phyloP scores from a whole-genome alignment of 2,113 vertebrate genomes.

The Peucedramus taeniatus region DNA sequence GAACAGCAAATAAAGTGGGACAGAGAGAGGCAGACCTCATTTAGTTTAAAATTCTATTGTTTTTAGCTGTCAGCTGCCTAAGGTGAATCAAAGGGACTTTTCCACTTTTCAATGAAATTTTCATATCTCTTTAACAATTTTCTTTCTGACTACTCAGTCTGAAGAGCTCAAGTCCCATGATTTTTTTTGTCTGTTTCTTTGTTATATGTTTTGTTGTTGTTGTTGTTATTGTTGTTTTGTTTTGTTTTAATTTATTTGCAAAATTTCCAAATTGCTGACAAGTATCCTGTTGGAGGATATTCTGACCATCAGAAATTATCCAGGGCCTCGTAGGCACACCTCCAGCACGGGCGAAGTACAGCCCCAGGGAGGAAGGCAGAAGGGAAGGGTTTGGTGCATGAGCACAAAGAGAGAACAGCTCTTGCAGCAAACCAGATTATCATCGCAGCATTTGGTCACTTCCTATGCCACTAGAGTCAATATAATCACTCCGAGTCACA shows the following conservation, averaged over 20 bases:
- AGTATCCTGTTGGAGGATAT: neutral
- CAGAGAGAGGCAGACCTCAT: neutral
- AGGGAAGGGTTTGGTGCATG: neutral
- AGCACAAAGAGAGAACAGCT: neutral
- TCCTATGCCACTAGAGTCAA: neutral
- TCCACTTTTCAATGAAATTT: neutral
- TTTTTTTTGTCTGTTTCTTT: neutral
- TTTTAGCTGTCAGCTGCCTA: neutral
- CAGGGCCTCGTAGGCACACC: fast-evolving
- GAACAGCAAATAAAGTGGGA: neutral
- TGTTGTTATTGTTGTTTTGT: neutral
- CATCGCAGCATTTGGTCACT: fast-evolving
- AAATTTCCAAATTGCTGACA: neutral
- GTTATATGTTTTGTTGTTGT: neutral
- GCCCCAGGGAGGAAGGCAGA: neutral
- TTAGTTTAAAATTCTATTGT: neutral
- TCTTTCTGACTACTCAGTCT: neutral
- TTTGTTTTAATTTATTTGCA: neutral
- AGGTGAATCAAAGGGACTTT: neutral
- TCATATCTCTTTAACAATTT: neutral
- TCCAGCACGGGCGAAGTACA: fast-evolving
- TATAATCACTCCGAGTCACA: neutral
- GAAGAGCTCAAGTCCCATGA: neutral
- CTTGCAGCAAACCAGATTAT: neutral
- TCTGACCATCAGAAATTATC: neutral